Evolutionary conservation across 2,888 invertebrate species (phyloP), one percentile per base, ranked within the genome.

Genomic region (Xestia rhomboidea): DNA sequence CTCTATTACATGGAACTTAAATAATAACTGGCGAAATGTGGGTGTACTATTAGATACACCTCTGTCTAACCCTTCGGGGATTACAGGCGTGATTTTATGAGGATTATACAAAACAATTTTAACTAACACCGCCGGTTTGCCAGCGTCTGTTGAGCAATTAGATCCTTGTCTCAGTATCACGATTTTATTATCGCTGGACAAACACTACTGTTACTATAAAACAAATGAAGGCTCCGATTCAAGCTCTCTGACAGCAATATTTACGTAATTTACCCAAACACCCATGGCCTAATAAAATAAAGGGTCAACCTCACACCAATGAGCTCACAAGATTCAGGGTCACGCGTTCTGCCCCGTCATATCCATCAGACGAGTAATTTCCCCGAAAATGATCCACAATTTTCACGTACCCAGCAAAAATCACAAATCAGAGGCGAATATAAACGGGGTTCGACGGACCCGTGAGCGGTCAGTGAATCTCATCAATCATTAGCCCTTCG

Each of bases 401-500:
- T 84, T 81, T 74, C 73, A 68, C 76, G 27, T 76, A 76, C 73
- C 72, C 79, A 70, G 81, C 82, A 82, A 80, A 87, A 85, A 87
- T 89, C 84, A 84, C 83, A 82, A 79, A 84, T 86, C 79, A 79
- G 77, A 76, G 77, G 83, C 81, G 82, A 88, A 88, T 90, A 89
- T 88, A 88, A 84, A 83, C 86, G 79, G 62, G 82, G 79, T 77
- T 88, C 88, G 87, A 87, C 86, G 84, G 86, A 87, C 83, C 89
- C 89, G 89, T 92, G 91, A 90, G 90, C 92, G 91, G 91, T 91
- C 92, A 91, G 91, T 92, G 90, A 89, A 88, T 87, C 91, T 91
- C 95, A 95, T 95, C 95, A 95, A 95, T 96, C 95, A 96, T 95
- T 94, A 94, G 93, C 89, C 81, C 73, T 78, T 73, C 75, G 89